phyloP scores from a whole-genome alignment of 2,797 vertebrate genomes.

The Nyctalus aviator region DNA sequence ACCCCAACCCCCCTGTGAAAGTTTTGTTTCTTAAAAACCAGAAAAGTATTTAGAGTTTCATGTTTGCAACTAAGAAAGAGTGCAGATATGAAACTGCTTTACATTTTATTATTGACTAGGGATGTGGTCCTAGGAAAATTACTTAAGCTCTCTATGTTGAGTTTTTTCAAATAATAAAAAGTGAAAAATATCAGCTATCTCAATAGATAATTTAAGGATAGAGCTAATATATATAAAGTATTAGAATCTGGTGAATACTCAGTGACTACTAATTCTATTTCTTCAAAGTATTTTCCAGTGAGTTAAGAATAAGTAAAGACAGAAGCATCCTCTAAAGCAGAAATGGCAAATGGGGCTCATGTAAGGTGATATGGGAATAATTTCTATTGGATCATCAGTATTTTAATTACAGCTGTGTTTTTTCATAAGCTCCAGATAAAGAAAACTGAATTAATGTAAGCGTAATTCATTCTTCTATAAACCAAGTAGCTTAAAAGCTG shows the following conservation, averaged over 20 bases:
- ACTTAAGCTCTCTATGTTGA: not conserved
- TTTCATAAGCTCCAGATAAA: slow-evolving; percentile 12
- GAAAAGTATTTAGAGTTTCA: not conserved
- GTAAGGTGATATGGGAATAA: slow-evolving; percentile 6
- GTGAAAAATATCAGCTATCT: slow-evolving; percentile 8
- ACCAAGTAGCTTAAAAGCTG: slow-evolving; percentile 46
- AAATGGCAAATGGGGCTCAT: not conserved
- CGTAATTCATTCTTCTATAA: slow-evolving; percentile 65
- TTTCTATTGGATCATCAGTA: slow-evolving; percentile 26
- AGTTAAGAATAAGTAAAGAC: not conserved
- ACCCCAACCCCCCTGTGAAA: not conserved
- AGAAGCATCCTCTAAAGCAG: slow-evolving; percentile 21
- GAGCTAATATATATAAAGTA: not conserved
- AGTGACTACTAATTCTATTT: slow-evolving; percentile 24
- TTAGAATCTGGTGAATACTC: not conserved
- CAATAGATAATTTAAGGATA: slow-evolving; percentile 13
- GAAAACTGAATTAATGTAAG: slow-evolving; percentile 49
- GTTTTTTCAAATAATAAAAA: slow-evolving; percentile 19
- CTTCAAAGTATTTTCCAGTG: not conserved
- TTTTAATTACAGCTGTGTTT: slow-evolving; percentile 61
- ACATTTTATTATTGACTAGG: not conserved
- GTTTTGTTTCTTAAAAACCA: slow-evolving; percentile 31
- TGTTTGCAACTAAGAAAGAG: not conserved
- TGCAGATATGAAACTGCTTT: not conserved
- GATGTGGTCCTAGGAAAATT: not conserved